Conservation (phyloP, 2,113 vertebrate genomes). For the Anoura caudifer region DNA sequence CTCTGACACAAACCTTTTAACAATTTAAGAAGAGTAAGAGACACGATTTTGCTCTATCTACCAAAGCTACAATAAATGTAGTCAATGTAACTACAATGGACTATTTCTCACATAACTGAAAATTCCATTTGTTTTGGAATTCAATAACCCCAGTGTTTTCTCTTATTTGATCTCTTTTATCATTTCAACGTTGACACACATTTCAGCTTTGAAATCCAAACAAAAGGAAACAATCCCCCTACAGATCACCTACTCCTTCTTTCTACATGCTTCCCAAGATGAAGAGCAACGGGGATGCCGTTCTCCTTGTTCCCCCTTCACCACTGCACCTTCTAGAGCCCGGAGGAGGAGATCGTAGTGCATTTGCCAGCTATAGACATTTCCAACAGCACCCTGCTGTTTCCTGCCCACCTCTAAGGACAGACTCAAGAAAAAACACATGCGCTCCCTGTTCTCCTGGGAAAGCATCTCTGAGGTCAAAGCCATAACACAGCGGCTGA, state of each 20-base stretch:
- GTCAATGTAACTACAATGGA: neutral
- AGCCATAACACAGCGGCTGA: neutral
- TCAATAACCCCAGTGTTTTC: neutral
- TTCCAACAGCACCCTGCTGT: neutral
- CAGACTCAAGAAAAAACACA: neutral
- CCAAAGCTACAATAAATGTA: neutral
- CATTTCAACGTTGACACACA: neutral
- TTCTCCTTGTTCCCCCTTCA: neutral
- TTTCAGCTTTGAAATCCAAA: neutral
- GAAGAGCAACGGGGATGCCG: neutral
- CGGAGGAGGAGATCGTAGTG: neutral
- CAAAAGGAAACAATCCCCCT: neutral
- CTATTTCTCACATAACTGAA: neutral
- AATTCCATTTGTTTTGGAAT: neutral
- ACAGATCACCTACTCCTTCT: neutral
- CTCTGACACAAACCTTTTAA: neutral
- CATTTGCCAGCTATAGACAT: neutral
- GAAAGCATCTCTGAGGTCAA: neutral
- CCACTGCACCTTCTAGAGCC: neutral
- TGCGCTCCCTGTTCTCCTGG: neutral
- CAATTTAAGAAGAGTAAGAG: neutral
- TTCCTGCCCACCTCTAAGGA: neutral
- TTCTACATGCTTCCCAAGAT: neutral
- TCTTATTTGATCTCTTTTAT: neutral
- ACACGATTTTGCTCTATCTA: neutral